Evolutionary conservation across 2,113 vertebrate species (phyloP).

Genomic region (Illadopsis cleaveri): DNA sequence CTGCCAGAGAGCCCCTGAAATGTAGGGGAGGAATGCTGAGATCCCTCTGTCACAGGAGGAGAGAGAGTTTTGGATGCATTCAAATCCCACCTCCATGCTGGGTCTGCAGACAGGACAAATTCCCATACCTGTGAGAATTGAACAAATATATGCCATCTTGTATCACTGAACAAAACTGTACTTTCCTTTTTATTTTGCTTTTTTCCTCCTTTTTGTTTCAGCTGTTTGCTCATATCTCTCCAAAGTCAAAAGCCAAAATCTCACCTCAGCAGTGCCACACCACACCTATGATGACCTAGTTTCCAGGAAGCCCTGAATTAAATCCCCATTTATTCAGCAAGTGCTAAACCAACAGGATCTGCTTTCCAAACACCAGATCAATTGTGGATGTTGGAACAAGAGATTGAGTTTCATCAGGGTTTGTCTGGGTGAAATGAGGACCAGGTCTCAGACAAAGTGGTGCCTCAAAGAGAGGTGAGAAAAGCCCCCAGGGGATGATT

Average conservation of each 20-base stretch:
- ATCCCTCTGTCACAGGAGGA: neutral
- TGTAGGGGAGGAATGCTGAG: neutral
- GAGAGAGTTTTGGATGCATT: neutral
- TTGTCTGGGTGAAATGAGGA: neutral
- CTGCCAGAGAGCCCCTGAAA: neutral
- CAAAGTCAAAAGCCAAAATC: neutral
- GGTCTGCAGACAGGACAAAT: neutral
- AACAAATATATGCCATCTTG: too few species aligned
- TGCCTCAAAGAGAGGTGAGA: neutral
- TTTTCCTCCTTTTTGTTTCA: neutral
- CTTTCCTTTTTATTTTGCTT: neutral
- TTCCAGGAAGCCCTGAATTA: neutral
- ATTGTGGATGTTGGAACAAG: neutral
- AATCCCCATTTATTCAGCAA: neutral
- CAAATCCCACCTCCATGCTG: rapidly evolving
- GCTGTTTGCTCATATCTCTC: neutral
- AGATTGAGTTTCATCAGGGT: neutral
- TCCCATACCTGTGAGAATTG: neutral
- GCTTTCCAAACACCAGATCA: neutral
- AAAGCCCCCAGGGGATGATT: neutral
- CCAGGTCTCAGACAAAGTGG: neutral
- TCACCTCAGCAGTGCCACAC: neutral
- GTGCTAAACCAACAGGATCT: neutral
- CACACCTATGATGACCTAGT: neutral
- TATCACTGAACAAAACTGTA: neutral